Evolutionary conservation across 2,113 vertebrate genomes (phyloP).

Genomic region (Vimba vimba): DNA sequence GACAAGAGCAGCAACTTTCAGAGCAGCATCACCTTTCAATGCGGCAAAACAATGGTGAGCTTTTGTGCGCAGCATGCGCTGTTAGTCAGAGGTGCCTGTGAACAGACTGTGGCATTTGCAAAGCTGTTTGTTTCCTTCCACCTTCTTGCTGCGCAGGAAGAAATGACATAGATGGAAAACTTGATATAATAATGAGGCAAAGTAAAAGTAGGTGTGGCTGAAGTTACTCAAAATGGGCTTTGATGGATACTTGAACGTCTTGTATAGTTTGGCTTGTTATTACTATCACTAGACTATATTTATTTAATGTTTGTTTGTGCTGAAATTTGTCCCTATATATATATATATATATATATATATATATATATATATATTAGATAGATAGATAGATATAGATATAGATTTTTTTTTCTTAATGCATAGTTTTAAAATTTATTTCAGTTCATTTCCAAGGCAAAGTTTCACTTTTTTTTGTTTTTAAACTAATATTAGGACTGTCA

Average conservation of each 20-base stretch:
- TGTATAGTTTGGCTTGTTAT: background rate
- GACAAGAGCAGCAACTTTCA: constrained; percentile 71
- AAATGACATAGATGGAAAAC: background rate
- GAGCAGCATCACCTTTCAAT: constrained; percentile 90
- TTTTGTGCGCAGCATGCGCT: background rate
- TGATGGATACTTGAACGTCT: no score
- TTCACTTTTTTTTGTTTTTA: no score
- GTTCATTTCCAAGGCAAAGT: no score
- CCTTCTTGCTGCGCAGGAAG: background rate
- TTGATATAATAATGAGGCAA: background rate
- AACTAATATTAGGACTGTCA: no score
- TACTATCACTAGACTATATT: background rate
- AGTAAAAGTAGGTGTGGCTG: constrained; percentile 2
- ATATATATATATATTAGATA: no score
- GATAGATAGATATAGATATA: no score
- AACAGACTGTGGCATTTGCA: background rate
- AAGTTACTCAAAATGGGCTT: background rate
- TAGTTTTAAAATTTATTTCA: no score
- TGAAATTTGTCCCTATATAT: background rate
- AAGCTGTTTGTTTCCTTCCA: background rate
- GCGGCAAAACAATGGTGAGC: constrained; percentile 94
- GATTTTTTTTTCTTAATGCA: background rate
- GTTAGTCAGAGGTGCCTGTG: background rate
- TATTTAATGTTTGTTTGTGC: background rate
- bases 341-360: no score